Conservation (phyloP, 1,140 invertebrate species). For the Zaprionus gabonicus region DNA sequence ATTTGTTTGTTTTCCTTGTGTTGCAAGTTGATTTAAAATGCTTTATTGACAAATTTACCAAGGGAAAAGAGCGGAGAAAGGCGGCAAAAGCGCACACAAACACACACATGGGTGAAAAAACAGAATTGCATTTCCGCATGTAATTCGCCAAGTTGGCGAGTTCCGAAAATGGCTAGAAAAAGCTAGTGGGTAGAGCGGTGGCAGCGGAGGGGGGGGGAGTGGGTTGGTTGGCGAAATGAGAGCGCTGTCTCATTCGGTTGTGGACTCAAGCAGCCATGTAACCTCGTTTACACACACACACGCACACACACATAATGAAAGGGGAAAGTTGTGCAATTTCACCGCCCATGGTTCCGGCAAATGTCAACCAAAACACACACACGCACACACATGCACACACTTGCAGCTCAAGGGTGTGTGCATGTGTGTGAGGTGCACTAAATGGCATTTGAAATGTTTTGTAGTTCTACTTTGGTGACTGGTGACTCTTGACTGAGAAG, state of each 20-base stretch:
- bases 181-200: background rate
- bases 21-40: conserved; percentile 48
- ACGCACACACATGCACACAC: conserved; percentile 13
- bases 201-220: background rate
- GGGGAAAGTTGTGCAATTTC: conserved; percentile 58
- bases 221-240: conserved; percentile 27
- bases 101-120: background rate
- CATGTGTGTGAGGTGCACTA: conserved; percentile 49
- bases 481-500: conserved; percentile 25
- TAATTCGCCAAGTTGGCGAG: conserved; percentile 48
- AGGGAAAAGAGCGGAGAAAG: background rate
- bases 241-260: conserved; percentile 54
- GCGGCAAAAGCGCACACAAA: background rate
- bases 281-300: conserved; percentile 47
- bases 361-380: conserved; percentile 32
- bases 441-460: conserved; percentile 63
- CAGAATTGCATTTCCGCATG: conserved; percentile 51
- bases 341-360: conserved; percentile 50
- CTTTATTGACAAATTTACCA: conserved; percentile 49
- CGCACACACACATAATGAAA: conserved; percentile 46
- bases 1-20: conserved; percentile 9
- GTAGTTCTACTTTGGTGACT: conserved; percentile 48
- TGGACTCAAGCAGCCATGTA: conserved; percentile 61
- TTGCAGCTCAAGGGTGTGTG: conserved; percentile 12
- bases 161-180: conserved; percentile 22